phyloP scores from a whole-genome alignment of 2,888 invertebrate genomes.

The Geophilus truncorum region DNA sequence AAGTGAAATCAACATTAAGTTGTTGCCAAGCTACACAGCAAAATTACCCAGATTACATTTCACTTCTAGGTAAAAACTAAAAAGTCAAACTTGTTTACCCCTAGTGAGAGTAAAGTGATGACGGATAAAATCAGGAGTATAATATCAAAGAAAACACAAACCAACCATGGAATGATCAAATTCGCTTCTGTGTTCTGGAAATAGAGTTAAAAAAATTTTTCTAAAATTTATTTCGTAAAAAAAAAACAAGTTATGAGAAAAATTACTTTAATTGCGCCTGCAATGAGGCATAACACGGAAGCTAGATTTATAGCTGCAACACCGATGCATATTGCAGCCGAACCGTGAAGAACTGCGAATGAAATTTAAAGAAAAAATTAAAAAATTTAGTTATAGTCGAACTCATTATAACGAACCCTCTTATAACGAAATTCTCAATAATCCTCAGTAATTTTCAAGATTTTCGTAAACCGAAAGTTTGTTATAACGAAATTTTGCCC shows the following conservation, averaged over 20 bases:
- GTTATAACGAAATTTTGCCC: too few species aligned
- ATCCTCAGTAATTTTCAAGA: too few species aligned
- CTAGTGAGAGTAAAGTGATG: neutral
- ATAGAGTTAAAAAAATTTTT: too few species aligned
- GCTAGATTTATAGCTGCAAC: neutral
- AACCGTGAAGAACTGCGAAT: neutral
- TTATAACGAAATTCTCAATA: too few species aligned
- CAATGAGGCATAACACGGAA: neutral
- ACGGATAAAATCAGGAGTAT: neutral
- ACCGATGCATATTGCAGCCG: neutral
- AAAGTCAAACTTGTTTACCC: neutral
- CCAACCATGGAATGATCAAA: constrained; percentile 1
- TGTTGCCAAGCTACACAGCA: neutral
- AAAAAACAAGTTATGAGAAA: neutral
- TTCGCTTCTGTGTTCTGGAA: neutral
- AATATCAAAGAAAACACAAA: neutral
- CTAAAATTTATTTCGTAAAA: too few species aligned
- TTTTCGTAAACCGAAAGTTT: too few species aligned
- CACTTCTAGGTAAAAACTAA: neutral
- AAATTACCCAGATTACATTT: neutral
- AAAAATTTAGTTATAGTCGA: too few species aligned
- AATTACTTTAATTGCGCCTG: neutral
- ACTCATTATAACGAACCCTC: too few species aligned
- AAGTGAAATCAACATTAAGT: neutral
- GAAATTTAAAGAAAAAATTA: neutral